phyloP scores from a whole-genome alignment of 2,888 invertebrate genomes.

The Eucera pruinosa region DNA sequence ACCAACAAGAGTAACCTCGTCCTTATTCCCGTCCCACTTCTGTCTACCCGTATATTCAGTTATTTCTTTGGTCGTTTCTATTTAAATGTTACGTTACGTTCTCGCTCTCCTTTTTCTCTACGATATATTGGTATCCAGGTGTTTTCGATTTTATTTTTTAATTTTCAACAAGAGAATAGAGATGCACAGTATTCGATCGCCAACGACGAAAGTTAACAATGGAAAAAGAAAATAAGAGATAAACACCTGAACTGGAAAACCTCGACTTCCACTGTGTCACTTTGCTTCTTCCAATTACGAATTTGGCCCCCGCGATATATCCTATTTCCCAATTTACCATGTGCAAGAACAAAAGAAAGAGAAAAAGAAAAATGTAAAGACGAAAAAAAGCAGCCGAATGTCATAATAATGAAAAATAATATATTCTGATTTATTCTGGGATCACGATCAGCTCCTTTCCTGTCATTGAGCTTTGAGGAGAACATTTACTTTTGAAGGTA shows the following conservation, averaged over 20 bases:
- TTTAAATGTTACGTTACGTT: conserved; percentile 47
- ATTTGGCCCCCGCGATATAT: conserved; percentile 53
- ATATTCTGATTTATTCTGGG: conserved; percentile 85
- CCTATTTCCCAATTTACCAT: conserved; percentile 55
- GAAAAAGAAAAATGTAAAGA: conserved; percentile 64
- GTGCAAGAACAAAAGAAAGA: conserved; percentile 70
- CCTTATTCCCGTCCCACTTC: conserved; percentile 63
- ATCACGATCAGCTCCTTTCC: conserved; percentile 85
- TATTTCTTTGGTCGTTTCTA: conserved; percentile 48
- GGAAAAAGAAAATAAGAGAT: background rate
- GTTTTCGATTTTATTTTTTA: conserved; percentile 35
- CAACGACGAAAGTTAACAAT: conserved; percentile 14
- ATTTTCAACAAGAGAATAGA: conserved; percentile 1
- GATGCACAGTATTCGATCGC: conserved; percentile 5
- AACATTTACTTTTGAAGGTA: conserved; percentile 85
- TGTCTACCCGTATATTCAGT: conserved; percentile 50
- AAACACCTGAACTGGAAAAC: conserved; percentile 43
- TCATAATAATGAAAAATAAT: conserved; percentile 83
- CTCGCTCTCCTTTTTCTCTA: conserved; percentile 34
- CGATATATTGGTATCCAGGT: conserved; percentile 53
- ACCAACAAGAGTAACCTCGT: conserved; percentile 80
- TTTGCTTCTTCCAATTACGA: conserved; percentile 48
- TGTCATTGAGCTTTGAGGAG: conserved; percentile 85
- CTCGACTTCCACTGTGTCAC: conserved; percentile 40
- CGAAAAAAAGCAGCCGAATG: conserved; percentile 70